These are phyloP conservation scores for Echinops telfairi DNA, from an alignment of 2,113 vertebrate genomes.

Conservation along the genomic window DNA sequence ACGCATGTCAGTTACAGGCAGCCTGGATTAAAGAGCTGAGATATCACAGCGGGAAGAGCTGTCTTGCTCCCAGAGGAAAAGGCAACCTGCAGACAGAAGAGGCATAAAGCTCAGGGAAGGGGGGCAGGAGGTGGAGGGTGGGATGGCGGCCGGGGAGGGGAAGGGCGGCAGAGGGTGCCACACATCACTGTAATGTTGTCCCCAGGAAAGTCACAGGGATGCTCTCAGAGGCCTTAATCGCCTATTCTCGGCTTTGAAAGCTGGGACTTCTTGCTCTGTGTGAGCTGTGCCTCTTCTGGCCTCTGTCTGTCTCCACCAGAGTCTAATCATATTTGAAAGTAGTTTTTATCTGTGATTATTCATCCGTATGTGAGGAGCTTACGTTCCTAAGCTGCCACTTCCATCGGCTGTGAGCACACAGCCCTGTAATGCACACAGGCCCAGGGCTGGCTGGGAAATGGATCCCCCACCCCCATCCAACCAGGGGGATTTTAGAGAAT, in stretches of 20 bases:
- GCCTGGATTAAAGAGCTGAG: slow-evolving; percentile 7
- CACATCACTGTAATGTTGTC: not conserved
- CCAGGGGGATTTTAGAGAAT: slow-evolving; percentile 47
- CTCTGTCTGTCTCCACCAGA: slow-evolving; percentile 36
- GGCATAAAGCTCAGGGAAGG: not conserved
- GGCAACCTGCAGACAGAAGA: not conserved
- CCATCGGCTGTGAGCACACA: slow-evolving; percentile 43
- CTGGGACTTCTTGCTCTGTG: not conserved
- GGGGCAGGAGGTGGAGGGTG: not conserved
- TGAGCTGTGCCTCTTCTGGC: slow-evolving; percentile 37
- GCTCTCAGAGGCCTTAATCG: not conserved
- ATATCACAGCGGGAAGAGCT: not conserved
- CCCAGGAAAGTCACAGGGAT: not conserved
- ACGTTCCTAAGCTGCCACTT: slow-evolving; percentile 41
- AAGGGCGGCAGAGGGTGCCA: not conserved
- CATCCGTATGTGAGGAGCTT: slow-evolving; percentile 65
- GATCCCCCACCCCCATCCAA: not conserved
- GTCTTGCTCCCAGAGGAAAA: not conserved
- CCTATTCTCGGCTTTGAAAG: not conserved
- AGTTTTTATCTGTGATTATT: slow-evolving; percentile 78
- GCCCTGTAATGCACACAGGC: not conserved
- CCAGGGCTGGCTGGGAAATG: not conserved
- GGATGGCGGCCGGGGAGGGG: not conserved
- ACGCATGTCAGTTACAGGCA: not conserved
- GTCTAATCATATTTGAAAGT: slow-evolving; percentile 69